A percentile compares a stretch with the other conserved stretches of the same genome.
Conservation (phyloP, 1,140 invertebrate species). For the Drosophila watanabei region DNA sequence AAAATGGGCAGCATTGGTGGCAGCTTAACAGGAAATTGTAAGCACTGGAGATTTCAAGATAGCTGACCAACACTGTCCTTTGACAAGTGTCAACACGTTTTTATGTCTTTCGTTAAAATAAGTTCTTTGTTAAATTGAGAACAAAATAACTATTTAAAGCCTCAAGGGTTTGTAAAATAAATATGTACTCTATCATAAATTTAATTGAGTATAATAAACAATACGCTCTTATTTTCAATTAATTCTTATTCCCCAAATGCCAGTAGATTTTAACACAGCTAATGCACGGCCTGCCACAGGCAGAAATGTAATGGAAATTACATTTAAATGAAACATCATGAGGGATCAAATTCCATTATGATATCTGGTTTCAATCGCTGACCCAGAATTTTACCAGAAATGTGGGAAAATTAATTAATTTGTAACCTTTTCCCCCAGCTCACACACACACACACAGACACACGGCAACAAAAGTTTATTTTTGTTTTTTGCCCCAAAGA, state of each 20-base stretch:
- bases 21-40: not conserved
- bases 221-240: not conserved
- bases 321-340: constrained; percentile 15
- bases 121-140: not conserved
- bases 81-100: not conserved
- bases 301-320: not conserved
- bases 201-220: not conserved
- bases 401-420: constrained; percentile 17
- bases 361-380: constrained; percentile 2
- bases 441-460: not conserved
- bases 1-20: not conserved
- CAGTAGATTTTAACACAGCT: not conserved
- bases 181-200: too few relatives aligned
- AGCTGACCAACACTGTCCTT: not conserved
- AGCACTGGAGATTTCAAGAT: not conserved
- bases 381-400: constrained; percentile 1
- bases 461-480: constrained; percentile 17
- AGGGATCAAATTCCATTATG: constrained; percentile 17
- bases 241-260: constrained; percentile 4
- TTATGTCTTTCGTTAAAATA: too few relatives aligned
- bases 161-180: not conserved
- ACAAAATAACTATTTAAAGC: not conserved
- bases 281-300: not conserved
- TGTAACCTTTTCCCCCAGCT: not conserved
- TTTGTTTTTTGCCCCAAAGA: constrained; percentile 33